A percentile compares a stretch with the other conserved stretches of the same genome.
Conservation (phyloP, 2,113 vertebrate genomes). For the Grus americana region DNA sequence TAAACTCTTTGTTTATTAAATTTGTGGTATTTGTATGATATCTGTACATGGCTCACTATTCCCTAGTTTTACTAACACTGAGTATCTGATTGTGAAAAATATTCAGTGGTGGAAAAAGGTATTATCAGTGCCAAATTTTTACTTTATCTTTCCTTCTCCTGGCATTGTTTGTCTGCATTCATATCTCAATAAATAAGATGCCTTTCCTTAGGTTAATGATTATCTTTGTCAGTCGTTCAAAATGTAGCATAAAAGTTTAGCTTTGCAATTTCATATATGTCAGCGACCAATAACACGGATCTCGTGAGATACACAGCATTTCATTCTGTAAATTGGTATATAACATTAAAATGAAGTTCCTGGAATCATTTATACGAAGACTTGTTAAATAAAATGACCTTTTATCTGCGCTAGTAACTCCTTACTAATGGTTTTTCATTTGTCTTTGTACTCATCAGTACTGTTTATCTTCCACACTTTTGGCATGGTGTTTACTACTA, state of each 20-base stretch:
- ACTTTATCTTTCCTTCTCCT: not conserved
- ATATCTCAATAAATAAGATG: not conserved
- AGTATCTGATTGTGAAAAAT: constrained; percentile 18
- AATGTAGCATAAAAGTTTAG: not conserved
- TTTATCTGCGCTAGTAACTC: not conserved
- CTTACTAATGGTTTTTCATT: not conserved
- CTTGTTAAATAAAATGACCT: not conserved
- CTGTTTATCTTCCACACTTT: not conserved
- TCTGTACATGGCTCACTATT: constrained; percentile 9
- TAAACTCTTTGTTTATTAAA: not conserved
- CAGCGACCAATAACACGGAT: not conserved
- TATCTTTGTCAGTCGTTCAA: not conserved
- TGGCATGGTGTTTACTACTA: not conserved
- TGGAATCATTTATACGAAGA: not conserved
- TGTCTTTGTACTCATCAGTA: not conserved
- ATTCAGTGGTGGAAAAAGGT: not conserved
- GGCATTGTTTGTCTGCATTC: not conserved
- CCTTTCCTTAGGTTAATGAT: not conserved
- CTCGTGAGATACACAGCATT: not conserved
- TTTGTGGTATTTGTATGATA: not conserved
- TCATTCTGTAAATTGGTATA: not conserved
- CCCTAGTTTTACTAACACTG: not conserved
- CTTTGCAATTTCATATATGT: not conserved
- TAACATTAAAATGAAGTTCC: not conserved
- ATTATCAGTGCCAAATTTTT: not conserved